Conservation (phyloP, 2,888 invertebrate genomes). For the Nomada ruficornis region DNA sequence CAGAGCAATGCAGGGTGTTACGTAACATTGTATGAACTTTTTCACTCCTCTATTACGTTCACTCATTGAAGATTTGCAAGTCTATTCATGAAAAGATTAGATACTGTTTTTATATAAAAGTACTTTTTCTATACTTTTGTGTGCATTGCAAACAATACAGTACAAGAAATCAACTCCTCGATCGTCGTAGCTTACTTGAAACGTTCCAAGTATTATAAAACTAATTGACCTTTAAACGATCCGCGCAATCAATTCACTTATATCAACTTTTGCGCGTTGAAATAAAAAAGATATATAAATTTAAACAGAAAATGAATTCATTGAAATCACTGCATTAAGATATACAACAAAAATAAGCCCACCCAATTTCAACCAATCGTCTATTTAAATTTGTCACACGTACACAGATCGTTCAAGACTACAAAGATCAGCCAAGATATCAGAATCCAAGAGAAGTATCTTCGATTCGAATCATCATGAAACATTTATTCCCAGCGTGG, state of each 20-base stretch:
- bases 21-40: slow-evolving; percentile 20
- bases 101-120: neutral
- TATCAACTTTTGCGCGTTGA: too few relatives aligned
- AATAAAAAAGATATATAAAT: neutral
- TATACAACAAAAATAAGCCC: neutral
- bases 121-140: neutral
- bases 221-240: neutral
- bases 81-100: neutral
- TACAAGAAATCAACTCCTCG: too few relatives aligned
- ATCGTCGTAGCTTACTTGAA: neutral
- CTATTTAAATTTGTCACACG: neutral
- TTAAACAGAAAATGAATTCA: neutral
- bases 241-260: neutral
- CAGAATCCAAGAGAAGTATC: neutral
- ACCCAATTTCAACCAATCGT: neutral
- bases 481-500: neutral
- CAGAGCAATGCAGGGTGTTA: slow-evolving; percentile 21
- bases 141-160: neutral
- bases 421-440: neutral
- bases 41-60: neutral
- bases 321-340: neutral
- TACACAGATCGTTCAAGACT: neutral
- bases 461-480: too few relatives aligned
- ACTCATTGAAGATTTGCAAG: neutral
- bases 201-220: neutral